Evolutionary conservation across 2,797 vertebrate genomes (phyloP), one percentile per base, ranked within the genome.

Genomic region (Melanogrammus aeglefinus): DNA sequence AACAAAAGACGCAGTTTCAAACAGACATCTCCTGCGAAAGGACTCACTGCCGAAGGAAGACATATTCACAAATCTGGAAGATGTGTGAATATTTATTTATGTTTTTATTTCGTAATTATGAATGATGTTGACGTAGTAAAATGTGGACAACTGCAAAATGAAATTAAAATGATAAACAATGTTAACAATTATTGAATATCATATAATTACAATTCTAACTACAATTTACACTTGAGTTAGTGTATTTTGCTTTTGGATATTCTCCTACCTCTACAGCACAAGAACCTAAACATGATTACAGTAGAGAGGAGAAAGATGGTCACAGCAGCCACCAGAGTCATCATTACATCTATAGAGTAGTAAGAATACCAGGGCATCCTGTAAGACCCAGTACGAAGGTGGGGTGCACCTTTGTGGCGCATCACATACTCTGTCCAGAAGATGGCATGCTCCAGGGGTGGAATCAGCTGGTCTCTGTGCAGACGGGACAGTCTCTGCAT

Each of bases 401-500:
- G 70, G 29, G 70, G 13, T 21, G 70, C 70, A 16, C 70, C 70
- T 7, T 72, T 72, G 70, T 72, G 70, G 5, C 70, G 18, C 70
- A 72, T 72, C 7, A 72, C 70, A 35, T 31, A 72, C 70, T 72
- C 70, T 8, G 8, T 31, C 70, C 70, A 72, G 70, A 72, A 72
- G 29, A 72, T 18, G 70, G 70, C 70, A 2, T 18, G 70, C 13
- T 72, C 70, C 70, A 72, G 70, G 29, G 70, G 31, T 13, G 13
- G 4, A 7, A 72, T 72, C 14, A 5, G 70, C 70, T 35, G 29
- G 35, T 75, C 18, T 38, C 51, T 35, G 12, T 38, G 41, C 27
- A 77, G 81, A 8, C 51, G 44, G 27, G 41, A 76, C 74, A 82
- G 71, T 3, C 2, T 24, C 38, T 79, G 44, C 71, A 82, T 81